These are phyloP conservation scores for Halcyon chelicuti DNA, from an alignment of 2,797 vertebrate species.

Conservation along the genomic window DNA sequence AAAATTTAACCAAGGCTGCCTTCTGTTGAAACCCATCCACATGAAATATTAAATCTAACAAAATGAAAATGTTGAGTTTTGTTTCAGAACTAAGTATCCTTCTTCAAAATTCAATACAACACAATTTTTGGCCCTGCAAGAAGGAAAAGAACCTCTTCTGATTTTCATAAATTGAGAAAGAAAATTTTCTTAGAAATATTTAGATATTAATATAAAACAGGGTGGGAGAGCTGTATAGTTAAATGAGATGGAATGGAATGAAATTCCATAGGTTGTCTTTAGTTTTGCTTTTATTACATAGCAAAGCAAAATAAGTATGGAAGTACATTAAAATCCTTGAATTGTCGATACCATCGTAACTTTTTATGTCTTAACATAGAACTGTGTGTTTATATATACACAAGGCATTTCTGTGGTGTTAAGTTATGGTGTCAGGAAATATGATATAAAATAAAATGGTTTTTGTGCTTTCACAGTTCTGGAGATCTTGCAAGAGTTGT, in stretches of 20 bases:
- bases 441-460: accelerated
- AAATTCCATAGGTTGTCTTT: background rate
- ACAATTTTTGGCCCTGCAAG: background rate
- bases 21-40: background rate
- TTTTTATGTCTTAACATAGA: background rate
- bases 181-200: background rate
- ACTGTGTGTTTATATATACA: background rate
- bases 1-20: background rate
- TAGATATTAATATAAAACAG: background rate
- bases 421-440: background rate
- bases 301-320: background rate
- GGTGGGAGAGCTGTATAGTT: background rate
- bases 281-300: background rate
- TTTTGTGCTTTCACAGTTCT: background rate
- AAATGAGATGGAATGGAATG: background rate
- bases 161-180: background rate
- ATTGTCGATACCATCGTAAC: background rate
- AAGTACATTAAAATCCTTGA: background rate
- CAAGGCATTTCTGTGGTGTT: background rate
- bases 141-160: background rate
- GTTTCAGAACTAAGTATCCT: background rate
- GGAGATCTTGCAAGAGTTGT: background rate
- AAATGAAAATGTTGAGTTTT: background rate
- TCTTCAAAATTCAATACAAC: background rate
- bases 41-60: background rate